Evolutionary conservation across 1,140 invertebrate genomes (phyloP), one percentile per base, ranked within the genome.

Genomic region (Lutraria rhynchaena): DNA sequence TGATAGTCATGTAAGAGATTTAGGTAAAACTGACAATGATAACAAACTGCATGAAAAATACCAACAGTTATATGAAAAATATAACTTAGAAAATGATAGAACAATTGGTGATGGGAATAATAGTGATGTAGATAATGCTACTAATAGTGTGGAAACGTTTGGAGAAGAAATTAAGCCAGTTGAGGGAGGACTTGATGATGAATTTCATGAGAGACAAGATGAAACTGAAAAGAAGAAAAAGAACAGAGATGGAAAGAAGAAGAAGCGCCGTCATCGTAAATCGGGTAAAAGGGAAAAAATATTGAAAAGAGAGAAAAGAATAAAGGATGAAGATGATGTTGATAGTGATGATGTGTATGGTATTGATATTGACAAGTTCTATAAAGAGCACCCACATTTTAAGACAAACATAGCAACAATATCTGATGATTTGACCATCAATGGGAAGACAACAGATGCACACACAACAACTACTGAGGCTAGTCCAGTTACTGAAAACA

Each of bases 301-400:
- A 15, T 46, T 37, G 22, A 33, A 44, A 51, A 70, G 57, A 51
- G 19, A 51, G 29, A 63, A 61, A 29, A 19, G 31, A 31, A 46
- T 31, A 58, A 70, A 61, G 33, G 61, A 51, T 24, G 46, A 65
- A 29, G 35, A 58, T 46, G 41, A 71, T 7, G 19, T 53, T n/a
- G 58, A 63, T 41, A 58, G 19, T n/a, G 46, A 74, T 35, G 74
- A 71, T 77, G 46, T 19, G 19, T 73, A 76, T 57, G 67, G 19
- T 31, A 61, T 83, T 58, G 63, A 85, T 51, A 41, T 77, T 51
- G 67, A 78, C 9, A 80, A 70, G 33, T 80, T 67, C 31, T 80
- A 67, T 41, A 37, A 70, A 49, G 63, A 80, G 29, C 49, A 80
- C 35, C 76, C 76, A 53, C n/a, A 80, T 33, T 80, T 80, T 29